These are phyloP conservation scores for Tetraneura akinire DNA, from an alignment of 1,140 invertebrate genomes.

Conservation along the genomic window DNA sequence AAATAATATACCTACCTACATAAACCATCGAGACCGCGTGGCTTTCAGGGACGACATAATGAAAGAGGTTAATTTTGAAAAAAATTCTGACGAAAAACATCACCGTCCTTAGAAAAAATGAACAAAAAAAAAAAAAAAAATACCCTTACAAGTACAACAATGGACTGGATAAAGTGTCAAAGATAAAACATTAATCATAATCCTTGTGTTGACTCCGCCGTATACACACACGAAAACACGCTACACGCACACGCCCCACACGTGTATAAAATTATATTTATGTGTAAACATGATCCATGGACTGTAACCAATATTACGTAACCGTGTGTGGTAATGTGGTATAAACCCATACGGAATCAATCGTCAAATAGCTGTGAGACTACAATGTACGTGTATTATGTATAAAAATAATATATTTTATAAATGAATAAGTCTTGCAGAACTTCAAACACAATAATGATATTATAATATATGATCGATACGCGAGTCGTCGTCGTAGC, in stretches of 20 bases:
- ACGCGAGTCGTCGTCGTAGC: not conserved
- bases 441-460: too few species aligned
- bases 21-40: not conserved
- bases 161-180: conserved; percentile 10
- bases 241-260: not conserved
- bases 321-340: too few species aligned
- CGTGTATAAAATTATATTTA: not conserved
- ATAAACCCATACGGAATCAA: too few species aligned
- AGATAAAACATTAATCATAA: conserved; percentile 27
- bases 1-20: not conserved
- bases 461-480: too few species aligned
- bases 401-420: too few species aligned
- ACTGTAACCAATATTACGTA: too few species aligned
- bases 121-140: too few species aligned
- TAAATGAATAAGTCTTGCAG: too few species aligned
- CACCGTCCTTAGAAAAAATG: not conserved
- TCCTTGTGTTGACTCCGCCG: not conserved
- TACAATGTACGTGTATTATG: too few species aligned
- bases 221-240: not conserved
- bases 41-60: not conserved
- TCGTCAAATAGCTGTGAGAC: not conserved
- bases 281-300: too few species aligned
- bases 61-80: not conserved
- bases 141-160: not conserved
- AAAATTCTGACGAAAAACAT: not conserved